Percentiles rank a stretch among this genome's conserved stretches.
Evolutionary conservation across 2,797 vertebrate species (phyloP).

Genomic region (Oryzias sinensis): DNA sequence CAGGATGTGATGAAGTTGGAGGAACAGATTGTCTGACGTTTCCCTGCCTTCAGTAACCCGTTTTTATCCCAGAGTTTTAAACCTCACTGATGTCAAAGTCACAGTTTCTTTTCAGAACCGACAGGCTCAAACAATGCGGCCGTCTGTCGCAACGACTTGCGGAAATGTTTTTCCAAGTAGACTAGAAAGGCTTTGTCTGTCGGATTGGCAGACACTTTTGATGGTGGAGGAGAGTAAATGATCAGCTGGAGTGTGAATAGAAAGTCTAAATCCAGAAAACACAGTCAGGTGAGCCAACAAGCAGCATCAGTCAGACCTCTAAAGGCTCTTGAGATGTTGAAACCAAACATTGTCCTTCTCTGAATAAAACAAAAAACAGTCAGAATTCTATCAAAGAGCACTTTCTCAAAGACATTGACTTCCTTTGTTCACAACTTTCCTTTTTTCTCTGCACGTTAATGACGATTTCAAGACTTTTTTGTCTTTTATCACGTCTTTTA

Average conservation of each 20-base stretch:
- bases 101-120: background rate
- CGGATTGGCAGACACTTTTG: conserved; percentile 16
- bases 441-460: too few relatives aligned
- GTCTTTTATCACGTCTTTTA: too few relatives aligned
- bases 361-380: background rate
- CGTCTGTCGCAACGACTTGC: too few relatives aligned
- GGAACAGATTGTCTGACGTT: conserved; percentile 1
- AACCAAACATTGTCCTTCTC: background rate
- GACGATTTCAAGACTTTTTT: too few relatives aligned
- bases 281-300: conserved; percentile 15
- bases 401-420: too few relatives aligned
- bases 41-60: conserved; percentile 3
- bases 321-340: background rate
- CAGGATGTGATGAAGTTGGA: background rate
- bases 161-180: too few relatives aligned
- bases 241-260: conserved; percentile 47
- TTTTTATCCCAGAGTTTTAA: background rate
- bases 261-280: conserved; percentile 14
- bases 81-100: conserved; percentile 14
- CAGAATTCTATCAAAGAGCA: background rate
- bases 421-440: too few relatives aligned
- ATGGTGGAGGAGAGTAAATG: conserved; percentile 43
- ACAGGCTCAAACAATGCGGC: background rate
- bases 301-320: background rate
- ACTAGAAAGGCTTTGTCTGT: conserved; percentile 8